Percentiles rank a stretch among this genome's conserved stretches.
Evolutionary conservation across 2,113 vertebrate genomes (phyloP).

Genomic region (Petrocephalus microphthalmus): DNA sequence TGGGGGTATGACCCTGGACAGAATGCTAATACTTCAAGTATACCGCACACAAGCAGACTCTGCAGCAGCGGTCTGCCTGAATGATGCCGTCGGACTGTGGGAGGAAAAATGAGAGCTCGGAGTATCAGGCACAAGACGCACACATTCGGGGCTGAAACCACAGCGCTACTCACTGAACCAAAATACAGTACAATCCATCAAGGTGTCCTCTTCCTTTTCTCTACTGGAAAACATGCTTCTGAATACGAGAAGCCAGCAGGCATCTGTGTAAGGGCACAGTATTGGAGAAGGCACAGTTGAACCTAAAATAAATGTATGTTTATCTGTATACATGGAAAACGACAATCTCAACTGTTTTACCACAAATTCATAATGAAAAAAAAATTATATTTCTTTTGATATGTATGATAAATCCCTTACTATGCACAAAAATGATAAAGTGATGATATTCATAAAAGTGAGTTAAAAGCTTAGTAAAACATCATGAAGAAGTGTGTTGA

Average conservation of each 20-base stretch:
- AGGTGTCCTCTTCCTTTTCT: neutral
- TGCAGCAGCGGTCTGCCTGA: neutral
- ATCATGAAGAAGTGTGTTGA: neutral
- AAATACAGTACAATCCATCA: neutral
- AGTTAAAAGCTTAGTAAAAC: neutral
- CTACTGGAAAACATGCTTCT: neutral
- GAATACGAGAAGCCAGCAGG: neutral
- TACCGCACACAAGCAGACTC: neutral
- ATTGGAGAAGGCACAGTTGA: neutral
- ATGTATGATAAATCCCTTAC: neutral
- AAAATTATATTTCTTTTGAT: neutral
- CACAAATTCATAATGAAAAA: neutral
- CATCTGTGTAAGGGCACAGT: neutral
- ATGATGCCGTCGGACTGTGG: neutral
- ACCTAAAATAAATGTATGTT: neutral
- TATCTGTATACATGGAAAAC: neutral
- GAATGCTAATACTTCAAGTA: neutral
- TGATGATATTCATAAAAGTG: neutral
- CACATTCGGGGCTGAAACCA: neutral
- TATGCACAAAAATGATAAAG: neutral
- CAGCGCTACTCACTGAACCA: neutral
- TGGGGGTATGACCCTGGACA: neutral
- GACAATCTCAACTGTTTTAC: neutral
- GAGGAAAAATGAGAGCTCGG: neutral
- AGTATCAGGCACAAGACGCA: neutral